Percentiles rank a stretch among this genome's conserved stretches.
These are phyloP conservation scores for Sebastes paucispinis DNA, from an alignment of 2,797 vertebrate genomes.

Conservation along the genomic window DNA sequence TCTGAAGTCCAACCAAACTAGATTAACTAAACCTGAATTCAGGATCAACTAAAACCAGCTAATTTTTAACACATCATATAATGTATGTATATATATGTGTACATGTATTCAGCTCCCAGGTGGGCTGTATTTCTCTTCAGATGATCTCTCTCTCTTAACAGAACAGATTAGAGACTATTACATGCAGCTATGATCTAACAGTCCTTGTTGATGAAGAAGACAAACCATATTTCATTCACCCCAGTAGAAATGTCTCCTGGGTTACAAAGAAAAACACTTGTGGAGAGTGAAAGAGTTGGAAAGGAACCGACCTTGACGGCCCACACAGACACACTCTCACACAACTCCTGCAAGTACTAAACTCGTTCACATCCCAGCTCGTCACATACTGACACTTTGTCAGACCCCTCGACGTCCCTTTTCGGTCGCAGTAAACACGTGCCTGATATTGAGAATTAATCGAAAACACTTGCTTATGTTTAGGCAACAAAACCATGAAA, in stretches of 20 bases:
- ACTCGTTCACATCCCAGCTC: no score
- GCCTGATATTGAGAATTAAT: no score
- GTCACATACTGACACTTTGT: no score
- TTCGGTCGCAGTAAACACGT: no score
- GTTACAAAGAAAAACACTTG: constrained; percentile 24
- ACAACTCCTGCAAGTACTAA: no score
- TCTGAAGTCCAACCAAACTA: background rate
- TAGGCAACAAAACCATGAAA: no score
- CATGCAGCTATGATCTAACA: background rate
- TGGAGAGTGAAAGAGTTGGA: background rate
- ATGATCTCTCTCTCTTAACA: background rate
- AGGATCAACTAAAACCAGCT: background rate
- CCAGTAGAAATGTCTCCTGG: background rate
- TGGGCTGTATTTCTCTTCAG: background rate
- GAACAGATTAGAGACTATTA: background rate
- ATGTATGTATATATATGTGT: background rate
- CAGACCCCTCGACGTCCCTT: no score
- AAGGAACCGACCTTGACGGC: background rate
- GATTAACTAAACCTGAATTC: background rate
- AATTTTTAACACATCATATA: background rate
- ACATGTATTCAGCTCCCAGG: background rate
- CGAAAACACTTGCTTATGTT: no score
- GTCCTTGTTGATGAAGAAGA: background rate
- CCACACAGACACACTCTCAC: background rate
- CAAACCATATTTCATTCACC: background rate